A percentile compares a stretch with the other conserved stretches of the same genome.
These are phyloP conservation scores for Ellobius talpinus DNA, from an alignment of 2,113 vertebrate species.

Conservation along the genomic window DNA sequence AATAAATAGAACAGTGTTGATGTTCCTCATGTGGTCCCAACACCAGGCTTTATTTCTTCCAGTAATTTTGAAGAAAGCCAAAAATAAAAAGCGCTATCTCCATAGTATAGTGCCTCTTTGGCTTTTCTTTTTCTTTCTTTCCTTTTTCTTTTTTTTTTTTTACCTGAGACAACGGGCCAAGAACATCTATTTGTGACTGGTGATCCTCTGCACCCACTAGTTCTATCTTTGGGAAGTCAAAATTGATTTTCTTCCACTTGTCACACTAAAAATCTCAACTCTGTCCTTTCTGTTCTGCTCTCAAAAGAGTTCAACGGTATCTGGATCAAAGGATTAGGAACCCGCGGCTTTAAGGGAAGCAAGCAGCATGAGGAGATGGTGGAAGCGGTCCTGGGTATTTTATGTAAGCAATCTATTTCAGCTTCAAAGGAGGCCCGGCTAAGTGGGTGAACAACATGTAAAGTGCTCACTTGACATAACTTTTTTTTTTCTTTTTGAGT, in stretches of 20 bases:
- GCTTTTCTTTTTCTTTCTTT: not conserved
- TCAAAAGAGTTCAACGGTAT: constrained; percentile 47
- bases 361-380: not conserved
- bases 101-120: too few relatives aligned
- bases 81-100: not conserved
- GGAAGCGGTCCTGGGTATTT: constrained; percentile 47
- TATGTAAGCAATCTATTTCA: constrained; percentile 72
- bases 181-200: constrained; percentile 32
- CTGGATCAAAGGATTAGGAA: constrained; percentile 72
- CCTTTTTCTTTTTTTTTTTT: not conserved
- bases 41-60: constrained; percentile 37
- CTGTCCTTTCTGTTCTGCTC: constrained; percentile 57
- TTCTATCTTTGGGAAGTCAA: constrained; percentile 65
- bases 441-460: constrained; percentile 77
- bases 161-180: not conserved
- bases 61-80: not conserved
- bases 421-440: constrained; percentile 26
- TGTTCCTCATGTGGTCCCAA: not conserved
- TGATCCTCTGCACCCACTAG: constrained; percentile 39
- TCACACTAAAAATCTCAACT: constrained; percentile 49
- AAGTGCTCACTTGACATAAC: constrained; percentile 76
- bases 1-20: not conserved
- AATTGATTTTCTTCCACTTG: constrained; percentile 74
- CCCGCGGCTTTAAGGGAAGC: constrained; percentile 36
- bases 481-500: constrained; percentile 60